A percentile compares a stretch with the other conserved stretches of the same genome.
phyloP scores from a whole-genome alignment of 2,888 invertebrate species.

The Thalpophila matura region DNA sequence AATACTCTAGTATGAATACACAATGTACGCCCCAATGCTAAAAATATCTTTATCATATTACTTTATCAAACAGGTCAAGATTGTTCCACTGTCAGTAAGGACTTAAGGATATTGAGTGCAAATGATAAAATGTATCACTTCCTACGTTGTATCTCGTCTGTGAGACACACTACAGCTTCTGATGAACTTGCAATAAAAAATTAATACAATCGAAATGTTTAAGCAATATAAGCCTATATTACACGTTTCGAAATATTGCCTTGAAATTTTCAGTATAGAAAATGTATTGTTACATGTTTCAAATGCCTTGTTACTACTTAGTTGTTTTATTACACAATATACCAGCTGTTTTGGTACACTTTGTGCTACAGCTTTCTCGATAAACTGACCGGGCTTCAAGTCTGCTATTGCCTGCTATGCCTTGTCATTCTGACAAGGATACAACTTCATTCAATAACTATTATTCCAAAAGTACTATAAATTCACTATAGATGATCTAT shows the following conservation, averaged over 20 bases:
- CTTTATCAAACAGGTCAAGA: slow-evolving; percentile 61
- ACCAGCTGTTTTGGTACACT: slow-evolving; percentile 2
- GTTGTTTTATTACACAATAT: slow-evolving; percentile 15
- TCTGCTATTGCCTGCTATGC: too few relatives aligned
- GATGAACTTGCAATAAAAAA: slow-evolving; percentile 23
- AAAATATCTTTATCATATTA: slow-evolving; percentile 51
- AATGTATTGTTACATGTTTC: slow-evolving; percentile 33
- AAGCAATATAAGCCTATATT: slow-evolving; percentile 44
- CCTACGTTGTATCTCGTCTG: slow-evolving; percentile 17
- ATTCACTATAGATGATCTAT: too few relatives aligned
- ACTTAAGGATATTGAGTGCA: slow-evolving; percentile 36
- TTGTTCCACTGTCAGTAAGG: slow-evolving; percentile 40
- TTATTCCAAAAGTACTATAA: too few relatives aligned
- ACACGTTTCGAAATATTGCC: slow-evolving; percentile 38
- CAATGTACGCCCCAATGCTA: slow-evolving; percentile 19
- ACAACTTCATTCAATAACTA: too few relatives aligned
- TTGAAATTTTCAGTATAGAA: slow-evolving; percentile 48
- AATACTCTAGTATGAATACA: slow-evolving; percentile 3
- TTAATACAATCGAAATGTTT: slow-evolving; percentile 44
- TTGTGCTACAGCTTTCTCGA: neutral
- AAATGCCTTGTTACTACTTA: slow-evolving; percentile 24
- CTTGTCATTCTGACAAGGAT: too few relatives aligned
- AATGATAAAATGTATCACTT: slow-evolving; percentile 44
- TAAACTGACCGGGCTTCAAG: neutral
- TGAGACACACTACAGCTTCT: neutral